A percentile compares a stretch with the other conserved stretches of the same genome.
These are phyloP conservation scores for Aurelia sp. DNA, from an alignment of 30 jellyfish, hydroid and myxozoan species.

Conservation along the genomic window DNA sequence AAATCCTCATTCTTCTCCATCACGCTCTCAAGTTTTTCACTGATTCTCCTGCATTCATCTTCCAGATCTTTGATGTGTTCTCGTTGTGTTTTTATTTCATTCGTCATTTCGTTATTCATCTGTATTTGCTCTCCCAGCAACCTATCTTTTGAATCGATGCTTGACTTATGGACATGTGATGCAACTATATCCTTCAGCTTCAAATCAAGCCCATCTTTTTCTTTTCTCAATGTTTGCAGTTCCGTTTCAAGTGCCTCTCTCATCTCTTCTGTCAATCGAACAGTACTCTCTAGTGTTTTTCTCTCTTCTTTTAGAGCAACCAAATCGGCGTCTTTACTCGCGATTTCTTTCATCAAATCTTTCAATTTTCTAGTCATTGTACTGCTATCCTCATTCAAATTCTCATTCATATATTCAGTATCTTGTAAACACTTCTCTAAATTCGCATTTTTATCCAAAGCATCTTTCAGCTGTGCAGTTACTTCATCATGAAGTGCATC, in stretches of 20 bases:
- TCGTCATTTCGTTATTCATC: slow-evolving; percentile 42
- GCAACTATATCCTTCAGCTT: slow-evolving; percentile 45
- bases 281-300: slow-evolving; percentile 28
- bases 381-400: slow-evolving; percentile 50
- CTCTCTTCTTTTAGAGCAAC: slow-evolving; percentile 39
- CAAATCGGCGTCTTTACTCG: slow-evolving; percentile 37
- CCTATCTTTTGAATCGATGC: slow-evolving; percentile 59
- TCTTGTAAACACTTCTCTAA: slow-evolving; percentile 28
- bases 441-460: background rate
- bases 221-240: slow-evolving; percentile 32
- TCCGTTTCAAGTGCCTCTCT: slow-evolving; percentile 30
- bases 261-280: slow-evolving; percentile 24
- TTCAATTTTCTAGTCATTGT: slow-evolving; percentile 29
- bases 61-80: slow-evolving; percentile 44
- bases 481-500: slow-evolving; percentile 57
- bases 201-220: slow-evolving; percentile 25
- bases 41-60: slow-evolving; percentile 32
- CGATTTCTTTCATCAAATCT: slow-evolving; percentile 5
- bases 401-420: slow-evolving; percentile 17
- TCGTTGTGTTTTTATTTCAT: slow-evolving; percentile 49
- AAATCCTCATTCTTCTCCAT: background rate
- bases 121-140: slow-evolving; percentile 52
- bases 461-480: slow-evolving; percentile 27
- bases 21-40: slow-evolving; percentile 8
- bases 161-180: slow-evolving; percentile 61